Percentiles rank a stretch among this genome's conserved stretches.
These are phyloP conservation scores for Chloropsis hardwickii DNA, from an alignment of 2,113 vertebrate species.

Conservation along the genomic window DNA sequence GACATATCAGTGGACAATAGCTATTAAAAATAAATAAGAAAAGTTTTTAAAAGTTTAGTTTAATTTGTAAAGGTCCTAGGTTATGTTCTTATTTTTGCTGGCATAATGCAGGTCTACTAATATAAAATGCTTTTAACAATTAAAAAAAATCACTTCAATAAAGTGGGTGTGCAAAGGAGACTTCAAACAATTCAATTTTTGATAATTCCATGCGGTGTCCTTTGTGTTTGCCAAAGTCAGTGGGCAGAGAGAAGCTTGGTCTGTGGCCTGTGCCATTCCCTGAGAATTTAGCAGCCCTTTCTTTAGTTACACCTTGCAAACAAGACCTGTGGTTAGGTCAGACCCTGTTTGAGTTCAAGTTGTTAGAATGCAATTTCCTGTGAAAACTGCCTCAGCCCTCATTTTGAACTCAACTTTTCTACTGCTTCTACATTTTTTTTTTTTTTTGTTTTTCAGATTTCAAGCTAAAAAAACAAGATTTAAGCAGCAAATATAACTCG, in stretches of 20 bases:
- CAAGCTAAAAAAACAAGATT: background rate
- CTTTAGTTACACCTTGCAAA: background rate
- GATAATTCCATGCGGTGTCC: background rate
- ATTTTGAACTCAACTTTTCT: background rate
- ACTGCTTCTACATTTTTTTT: background rate
- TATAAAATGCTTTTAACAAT: background rate
- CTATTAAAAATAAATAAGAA: background rate
- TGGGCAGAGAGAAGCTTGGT: background rate
- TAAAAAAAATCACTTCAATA: background rate
- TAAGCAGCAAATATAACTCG: background rate
- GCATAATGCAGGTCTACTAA: background rate
- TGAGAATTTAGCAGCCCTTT: background rate
- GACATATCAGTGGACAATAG: no score
- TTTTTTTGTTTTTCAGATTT: background rate
- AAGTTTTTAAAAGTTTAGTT: rapidly evolving
- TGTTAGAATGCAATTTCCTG: background rate
- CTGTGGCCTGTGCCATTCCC: background rate
- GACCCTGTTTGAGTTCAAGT: background rate
- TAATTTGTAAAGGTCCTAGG: background rate
- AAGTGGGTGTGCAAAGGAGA: background rate
- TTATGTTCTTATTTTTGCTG: background rate
- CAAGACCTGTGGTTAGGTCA: background rate
- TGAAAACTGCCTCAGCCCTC: background rate
- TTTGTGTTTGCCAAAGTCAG: background rate
- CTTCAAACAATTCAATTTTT: background rate